Evolutionary conservation across 2,888 invertebrate genomes (phyloP), one percentile per base, ranked within the genome.

Genomic region (Agapostemon virescens): DNA sequence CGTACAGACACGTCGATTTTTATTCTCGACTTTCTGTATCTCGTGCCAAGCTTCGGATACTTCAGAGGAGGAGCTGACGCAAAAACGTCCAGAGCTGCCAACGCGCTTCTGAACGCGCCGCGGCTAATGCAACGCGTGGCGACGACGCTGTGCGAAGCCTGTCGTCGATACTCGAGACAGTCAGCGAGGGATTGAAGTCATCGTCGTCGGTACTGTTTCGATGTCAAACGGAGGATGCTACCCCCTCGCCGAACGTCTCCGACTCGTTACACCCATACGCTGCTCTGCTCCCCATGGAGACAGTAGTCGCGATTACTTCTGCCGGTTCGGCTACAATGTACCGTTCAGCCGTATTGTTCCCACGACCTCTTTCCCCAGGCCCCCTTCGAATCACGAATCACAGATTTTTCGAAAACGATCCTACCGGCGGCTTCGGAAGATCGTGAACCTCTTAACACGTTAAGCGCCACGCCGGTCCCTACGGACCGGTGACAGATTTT

Each of bases 1-100:
- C 72, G 70, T 20, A 64, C 83, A 84, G 81, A 82, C 81, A 81
- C 84, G 86, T 84, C 79, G 79, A 86, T 85, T 87, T 87, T 87
- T 86, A 86, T 86, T 85, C 81, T n/a, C 82, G 74, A 73, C 80
- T 81, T 79, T 82, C 81, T 67, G 79, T 82, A 86, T 85, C 82
- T 67, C 79, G 73, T 82, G 80, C 79, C 68, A 74, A 82, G 77
- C 76, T 76, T 75, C 75, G 78, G 67, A 61, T 80, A 78, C 76
- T 81, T 70, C 69, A 61, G 70, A 77, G 74, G 77, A 82, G 75
- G 23, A 84, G 73, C 80, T 78, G 85, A 85, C 82, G 84, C 75
- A 58, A 85, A 78, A 81, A 79, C 63, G 74, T 76, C 82, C 61
- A 11, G 38, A 52, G 64, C 45, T 26, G 58, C 26, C 49, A 17